Conservation (phyloP, 2,113 vertebrate species). For the Alexandromys fortis region DNA sequence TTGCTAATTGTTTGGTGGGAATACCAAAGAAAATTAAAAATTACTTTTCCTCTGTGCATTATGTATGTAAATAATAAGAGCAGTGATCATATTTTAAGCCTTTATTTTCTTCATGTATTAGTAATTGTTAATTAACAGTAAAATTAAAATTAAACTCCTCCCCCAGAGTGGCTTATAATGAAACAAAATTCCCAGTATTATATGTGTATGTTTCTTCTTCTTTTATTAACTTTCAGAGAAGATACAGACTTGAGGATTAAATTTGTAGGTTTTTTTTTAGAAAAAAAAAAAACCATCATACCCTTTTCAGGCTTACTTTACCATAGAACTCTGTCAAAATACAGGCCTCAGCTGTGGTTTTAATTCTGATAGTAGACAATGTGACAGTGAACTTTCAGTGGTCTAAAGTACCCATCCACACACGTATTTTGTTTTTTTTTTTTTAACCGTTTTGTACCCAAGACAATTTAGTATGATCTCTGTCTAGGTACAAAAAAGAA, state of each 20-base stretch:
- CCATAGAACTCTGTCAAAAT: neutral
- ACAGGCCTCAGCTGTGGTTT: neutral
- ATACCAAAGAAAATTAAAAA: constrained; percentile 59
- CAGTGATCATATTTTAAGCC: constrained; percentile 52
- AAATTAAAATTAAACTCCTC: neutral
- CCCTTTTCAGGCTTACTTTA: neutral
- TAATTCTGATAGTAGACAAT: neutral
- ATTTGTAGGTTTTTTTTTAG: neutral
- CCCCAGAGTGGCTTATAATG: neutral
- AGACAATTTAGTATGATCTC: constrained; percentile 9
- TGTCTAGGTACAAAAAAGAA: neutral
- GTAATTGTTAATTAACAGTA: constrained; percentile 42
- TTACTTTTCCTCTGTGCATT: neutral
- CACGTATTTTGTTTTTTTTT: neutral
- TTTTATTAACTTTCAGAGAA: constrained; percentile 5
- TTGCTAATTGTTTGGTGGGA: constrained; percentile 75
- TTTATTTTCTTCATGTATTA: constrained; percentile 24
- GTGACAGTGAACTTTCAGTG: neutral
- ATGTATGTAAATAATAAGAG: constrained; percentile 22
- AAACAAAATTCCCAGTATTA: neutral
- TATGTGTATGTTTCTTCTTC: neutral
- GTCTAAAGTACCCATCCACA: no score
- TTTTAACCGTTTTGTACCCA: neutral
- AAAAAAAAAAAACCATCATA: no score
- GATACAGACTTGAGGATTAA: neutral